Conservation (phyloP, 2,797 vertebrate genomes). For the Bovichtus variegatus region DNA sequence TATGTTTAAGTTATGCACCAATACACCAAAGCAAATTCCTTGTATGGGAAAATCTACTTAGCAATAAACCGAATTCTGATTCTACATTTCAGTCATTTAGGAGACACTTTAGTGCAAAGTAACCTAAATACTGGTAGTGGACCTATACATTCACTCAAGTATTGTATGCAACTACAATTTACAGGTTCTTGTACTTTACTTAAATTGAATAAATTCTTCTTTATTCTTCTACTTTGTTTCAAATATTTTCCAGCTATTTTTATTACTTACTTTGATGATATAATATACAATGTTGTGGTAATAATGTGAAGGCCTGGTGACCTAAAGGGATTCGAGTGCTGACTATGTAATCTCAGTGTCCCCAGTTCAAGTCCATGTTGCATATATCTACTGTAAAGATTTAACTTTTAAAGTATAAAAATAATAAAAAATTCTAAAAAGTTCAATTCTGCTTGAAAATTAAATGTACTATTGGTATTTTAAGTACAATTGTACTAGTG, state of each 20-base stretch:
- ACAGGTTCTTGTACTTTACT: too few relatives aligned
- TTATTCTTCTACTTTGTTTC: background rate
- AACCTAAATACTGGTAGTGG: background rate
- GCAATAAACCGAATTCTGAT: too few relatives aligned
- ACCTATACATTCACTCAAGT: too few relatives aligned
- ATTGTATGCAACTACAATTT: too few relatives aligned
- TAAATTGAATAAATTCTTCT: too few relatives aligned
- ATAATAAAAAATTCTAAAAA: background rate
- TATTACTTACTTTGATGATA: background rate
- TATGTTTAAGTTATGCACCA: too few relatives aligned
- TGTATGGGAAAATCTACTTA: too few relatives aligned
- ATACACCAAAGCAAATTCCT: too few relatives aligned
- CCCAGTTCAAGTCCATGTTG: background rate
- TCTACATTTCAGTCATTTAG: background rate
- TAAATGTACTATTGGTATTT: background rate
- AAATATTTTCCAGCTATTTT: background rate
- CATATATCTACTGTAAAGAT: too few relatives aligned
- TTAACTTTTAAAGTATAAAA: background rate
- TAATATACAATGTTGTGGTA: too few relatives aligned
- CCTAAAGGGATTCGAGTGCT: background rate
- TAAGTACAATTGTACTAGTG: too few relatives aligned
- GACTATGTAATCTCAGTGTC: background rate
- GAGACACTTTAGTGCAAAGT: background rate
- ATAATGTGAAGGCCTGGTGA: background rate
- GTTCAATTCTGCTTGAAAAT: background rate